These are phyloP conservation scores for Manduca sexta DNA, from an alignment of 1,140 invertebrate genomes.

Conservation along the genomic window DNA sequence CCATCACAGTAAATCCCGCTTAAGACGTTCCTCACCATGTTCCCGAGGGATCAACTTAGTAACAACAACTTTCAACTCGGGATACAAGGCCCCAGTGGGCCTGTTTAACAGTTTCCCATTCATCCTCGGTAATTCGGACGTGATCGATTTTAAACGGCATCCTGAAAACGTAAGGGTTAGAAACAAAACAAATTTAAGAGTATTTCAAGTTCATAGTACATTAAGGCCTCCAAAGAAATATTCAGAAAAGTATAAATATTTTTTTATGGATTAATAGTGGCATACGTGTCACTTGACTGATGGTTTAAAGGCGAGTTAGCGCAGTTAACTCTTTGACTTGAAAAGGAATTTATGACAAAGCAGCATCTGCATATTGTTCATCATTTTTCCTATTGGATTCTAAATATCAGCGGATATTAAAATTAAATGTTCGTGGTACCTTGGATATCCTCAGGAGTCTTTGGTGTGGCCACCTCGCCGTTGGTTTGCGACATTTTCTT, in stretches of 20 bases:
- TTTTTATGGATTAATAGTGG: no score
- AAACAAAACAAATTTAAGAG: slow-evolving; percentile 8
- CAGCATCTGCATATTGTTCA: no score
- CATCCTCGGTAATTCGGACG: slow-evolving; percentile 29
- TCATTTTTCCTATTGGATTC: no score
- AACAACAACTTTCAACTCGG: slow-evolving; percentile 66
- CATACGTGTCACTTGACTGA: no score
- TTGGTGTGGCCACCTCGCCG: slow-evolving; percentile 28
- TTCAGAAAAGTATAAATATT: no score
- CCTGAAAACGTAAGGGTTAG: slow-evolving; percentile 25
- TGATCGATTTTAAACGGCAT: slow-evolving; percentile 32
- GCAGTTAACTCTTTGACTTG: no score
- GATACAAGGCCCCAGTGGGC: slow-evolving; percentile 31
- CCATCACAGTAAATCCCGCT: no score
- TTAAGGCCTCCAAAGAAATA: no score
- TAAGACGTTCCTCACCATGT: slow-evolving; percentile 57
- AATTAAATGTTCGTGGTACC: background rate
- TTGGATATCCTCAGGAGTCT: slow-evolving; percentile 33
- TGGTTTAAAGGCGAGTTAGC: no score
- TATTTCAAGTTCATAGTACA: no score
- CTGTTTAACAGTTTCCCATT: slow-evolving; percentile 6
- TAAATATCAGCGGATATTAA: no score
- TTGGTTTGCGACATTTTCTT: slow-evolving; percentile 38
- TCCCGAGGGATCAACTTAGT: slow-evolving; percentile 61
- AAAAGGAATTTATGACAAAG: no score